Base-by-base conservation (phyloP, 2,113 vertebrate species). In the Pomatostomus ruficeps region DNA sequence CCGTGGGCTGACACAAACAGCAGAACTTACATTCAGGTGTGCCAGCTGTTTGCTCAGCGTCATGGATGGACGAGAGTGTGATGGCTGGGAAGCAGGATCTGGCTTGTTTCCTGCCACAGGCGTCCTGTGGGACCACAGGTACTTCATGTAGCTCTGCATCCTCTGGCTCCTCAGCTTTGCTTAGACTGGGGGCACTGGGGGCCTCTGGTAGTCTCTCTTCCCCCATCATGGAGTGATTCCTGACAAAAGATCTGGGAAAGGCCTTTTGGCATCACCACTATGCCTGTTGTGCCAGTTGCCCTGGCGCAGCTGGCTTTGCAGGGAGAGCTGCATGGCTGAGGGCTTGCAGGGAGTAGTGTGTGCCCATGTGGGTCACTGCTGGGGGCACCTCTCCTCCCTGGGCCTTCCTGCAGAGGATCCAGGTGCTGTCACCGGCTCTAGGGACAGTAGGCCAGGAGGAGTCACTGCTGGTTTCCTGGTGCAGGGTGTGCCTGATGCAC, bases 391-490 rank as follows among this genome's bases (percentile, higher is more conserved):
- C 46, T 76, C 33, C 26, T 70, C 23, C 38, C 18, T 0, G 0
- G 43, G 38, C 38, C 12, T 5, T 31, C 14, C 38, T 58, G 42
- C 25, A 28, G 1, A 4, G 26, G 14, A 62, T 62, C 12, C 72
- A 42, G 23, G 54, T 62, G 48, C 36, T 0, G 0, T 22, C 42
- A 7, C 22, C 2, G 7, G 35, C 24, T 67, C 3, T 2, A 5
- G 73, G 35, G 33, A 35, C 42, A 48, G 38, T 10, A 43, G 42
- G 18, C 22, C 1, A 1, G 49, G 49, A 81, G 45, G 59, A 81
- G 24, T 25, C 42, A 13, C 36, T 73, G 70, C 23, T 19, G 23
- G 5, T 65, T 73, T 42, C 40, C 52, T n/a, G 25, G 38, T 22
- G 45, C 18, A 29, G 36, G 33, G 8, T 9, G 0, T 25, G 38